Conservation (phyloP, 2,888 invertebrate species). For the Cyaniris semiargus region DNA sequence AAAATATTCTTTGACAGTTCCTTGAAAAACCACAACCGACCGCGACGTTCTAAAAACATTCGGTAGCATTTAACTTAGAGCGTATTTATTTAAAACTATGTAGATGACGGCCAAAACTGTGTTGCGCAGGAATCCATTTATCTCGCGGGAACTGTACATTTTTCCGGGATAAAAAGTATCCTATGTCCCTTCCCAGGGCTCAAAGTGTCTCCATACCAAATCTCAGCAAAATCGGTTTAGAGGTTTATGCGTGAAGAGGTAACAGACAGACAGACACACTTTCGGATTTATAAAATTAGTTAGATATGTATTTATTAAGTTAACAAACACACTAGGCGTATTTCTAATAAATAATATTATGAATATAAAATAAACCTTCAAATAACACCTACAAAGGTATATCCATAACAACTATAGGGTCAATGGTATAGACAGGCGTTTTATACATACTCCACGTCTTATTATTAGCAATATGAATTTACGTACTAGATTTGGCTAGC, state of each 20-base stretch:
- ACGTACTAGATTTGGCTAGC: conserved; percentile 5
- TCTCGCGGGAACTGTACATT: too few species aligned
- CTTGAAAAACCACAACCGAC: conserved; percentile 3
- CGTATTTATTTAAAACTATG: neutral
- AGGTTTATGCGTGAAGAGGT: too few species aligned
- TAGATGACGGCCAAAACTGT: too few species aligned
- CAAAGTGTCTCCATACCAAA: too few species aligned
- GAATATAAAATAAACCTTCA: conserved; percentile 33
- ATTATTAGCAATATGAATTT: neutral
- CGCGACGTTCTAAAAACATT: neutral
- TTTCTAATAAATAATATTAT: conserved; percentile 30
- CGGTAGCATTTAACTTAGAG: neutral
- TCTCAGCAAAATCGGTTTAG: too few species aligned
- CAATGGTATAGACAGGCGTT: conserved; percentile 28
- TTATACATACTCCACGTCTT: neutral
- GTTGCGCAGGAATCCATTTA: too few species aligned
- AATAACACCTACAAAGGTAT: conserved; percentile 31
- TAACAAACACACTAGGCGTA: conserved; percentile 25
- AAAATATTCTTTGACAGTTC: neutral
- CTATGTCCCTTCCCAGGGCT: too few species aligned
- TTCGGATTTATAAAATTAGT: too few species aligned
- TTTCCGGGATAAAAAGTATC: too few species aligned
- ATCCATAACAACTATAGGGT: conserved; percentile 27
- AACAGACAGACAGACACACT: too few species aligned
- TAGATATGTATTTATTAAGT: neutral